A percentile compares a stretch with the other conserved stretches of the same genome.
Evolutionary conservation across 2,888 invertebrate species (phyloP).

Genomic region (Ormyrus pomaceus): DNA sequence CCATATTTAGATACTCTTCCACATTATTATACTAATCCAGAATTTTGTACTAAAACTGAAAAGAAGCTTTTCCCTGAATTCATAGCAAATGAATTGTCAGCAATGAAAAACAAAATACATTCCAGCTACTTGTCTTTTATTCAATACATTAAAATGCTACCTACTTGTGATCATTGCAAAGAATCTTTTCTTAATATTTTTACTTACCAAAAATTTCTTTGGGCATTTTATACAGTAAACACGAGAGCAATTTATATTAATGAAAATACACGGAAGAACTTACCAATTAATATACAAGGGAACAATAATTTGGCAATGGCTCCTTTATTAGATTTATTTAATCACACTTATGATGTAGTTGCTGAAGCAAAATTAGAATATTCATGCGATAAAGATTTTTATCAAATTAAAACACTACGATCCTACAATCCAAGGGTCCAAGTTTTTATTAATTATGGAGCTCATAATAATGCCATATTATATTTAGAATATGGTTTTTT

Average conservation of each 20-base stretch:
- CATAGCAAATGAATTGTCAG: conserved; percentile 75
- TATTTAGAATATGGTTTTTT: conserved; percentile 93
- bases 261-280: conserved; percentile 70
- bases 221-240: conserved; percentile 91
- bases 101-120: conserved; percentile 58
- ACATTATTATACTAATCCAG: conserved; percentile 81
- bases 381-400: conserved; percentile 74
- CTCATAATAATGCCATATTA: conserved; percentile 88
- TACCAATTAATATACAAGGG: conserved; percentile 60
- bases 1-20: conserved; percentile 85
- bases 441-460: conserved; percentile 93
- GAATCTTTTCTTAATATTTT: conserved; percentile 76
- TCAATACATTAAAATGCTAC: conserved; percentile 59
- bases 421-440: conserved; percentile 81
- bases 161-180: conserved; percentile 74
- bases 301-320: conserved; percentile 82
- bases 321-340: conserved; percentile 93
- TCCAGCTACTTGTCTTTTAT: conserved; percentile 61
- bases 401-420: conserved; percentile 78
- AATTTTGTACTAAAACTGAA: conserved; percentile 80
- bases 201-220: conserved; percentile 80
- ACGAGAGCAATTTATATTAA: conserved; percentile 89
- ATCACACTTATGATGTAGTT: conserved; percentile 83
- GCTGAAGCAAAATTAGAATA: conserved; percentile 76
- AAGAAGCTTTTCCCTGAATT: conserved; percentile 79